These are phyloP conservation scores for Diogma glabrata DNA, from an alignment of 2,888 invertebrate species.

Conservation along the genomic window DNA sequence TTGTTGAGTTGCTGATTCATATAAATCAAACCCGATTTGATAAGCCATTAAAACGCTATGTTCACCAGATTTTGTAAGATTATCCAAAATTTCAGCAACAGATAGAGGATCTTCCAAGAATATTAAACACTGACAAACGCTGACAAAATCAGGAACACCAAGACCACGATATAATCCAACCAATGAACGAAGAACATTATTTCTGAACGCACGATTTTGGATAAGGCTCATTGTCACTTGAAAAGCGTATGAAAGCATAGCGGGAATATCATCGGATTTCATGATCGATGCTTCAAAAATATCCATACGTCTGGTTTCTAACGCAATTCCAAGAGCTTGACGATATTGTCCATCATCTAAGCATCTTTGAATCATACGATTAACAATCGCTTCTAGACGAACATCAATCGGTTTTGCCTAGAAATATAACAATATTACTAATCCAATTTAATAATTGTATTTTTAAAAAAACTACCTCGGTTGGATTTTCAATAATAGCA, in stretches of 20 bases:
- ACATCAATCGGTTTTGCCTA: slow-evolving; percentile 58
- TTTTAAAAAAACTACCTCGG: slow-evolving; percentile 25
- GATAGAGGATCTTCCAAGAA: slow-evolving; percentile 89
- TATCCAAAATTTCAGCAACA: slow-evolving; percentile 86
- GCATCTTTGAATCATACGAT: slow-evolving; percentile 94
- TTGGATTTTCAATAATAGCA: slow-evolving; percentile 56
- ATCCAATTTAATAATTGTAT: background rate
- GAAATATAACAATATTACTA: background rate
- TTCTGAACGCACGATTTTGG: slow-evolving; percentile 86
- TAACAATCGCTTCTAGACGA: slow-evolving; percentile 83
- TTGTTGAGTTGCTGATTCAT: slow-evolving; percentile 98
- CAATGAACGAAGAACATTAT: slow-evolving; percentile 76
- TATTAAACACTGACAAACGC: slow-evolving; percentile 96
- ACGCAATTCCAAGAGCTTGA: slow-evolving; percentile 89
- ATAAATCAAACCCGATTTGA: slow-evolving; percentile 97
- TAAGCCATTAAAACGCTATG: slow-evolving; percentile 90
- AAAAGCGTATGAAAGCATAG: slow-evolving; percentile 90
- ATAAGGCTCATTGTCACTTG: slow-evolving; percentile 94
- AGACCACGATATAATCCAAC: slow-evolving; percentile 83
- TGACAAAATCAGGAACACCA: slow-evolving; percentile 90
- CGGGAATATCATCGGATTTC: slow-evolving; percentile 79
- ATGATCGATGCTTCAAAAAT: slow-evolving; percentile 87
- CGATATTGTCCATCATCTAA: slow-evolving; percentile 89
- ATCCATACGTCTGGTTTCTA: slow-evolving; percentile 96
- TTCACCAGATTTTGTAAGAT: slow-evolving; percentile 65